Percentiles rank a stretch among this genome's conserved stretches.
Conservation (phyloP, 2,113 vertebrate species). For the Xenopus borealis region DNA sequence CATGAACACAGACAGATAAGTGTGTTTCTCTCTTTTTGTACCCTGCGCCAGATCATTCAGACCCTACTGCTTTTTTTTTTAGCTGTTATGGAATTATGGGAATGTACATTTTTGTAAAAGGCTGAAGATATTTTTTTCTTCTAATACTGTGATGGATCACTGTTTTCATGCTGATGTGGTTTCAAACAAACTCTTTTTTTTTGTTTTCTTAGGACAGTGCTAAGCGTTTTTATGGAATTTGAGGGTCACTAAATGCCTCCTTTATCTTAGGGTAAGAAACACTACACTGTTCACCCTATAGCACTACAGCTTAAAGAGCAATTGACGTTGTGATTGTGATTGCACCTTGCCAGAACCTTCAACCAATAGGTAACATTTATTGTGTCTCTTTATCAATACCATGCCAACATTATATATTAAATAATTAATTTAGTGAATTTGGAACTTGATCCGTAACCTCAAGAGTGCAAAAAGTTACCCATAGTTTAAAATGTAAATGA, state of each 20-base stretch:
- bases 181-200: neutral
- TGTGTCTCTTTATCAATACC: too few relatives aligned
- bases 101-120: slow-evolving; percentile 4
- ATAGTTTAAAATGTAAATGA: too few relatives aligned
- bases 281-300: neutral
- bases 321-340: neutral
- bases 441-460: too few relatives aligned
- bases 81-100: neutral
- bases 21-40: slow-evolving; percentile 8
- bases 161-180: slow-evolving; percentile 7
- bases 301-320: neutral
- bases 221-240: neutral
- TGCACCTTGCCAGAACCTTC: too few relatives aligned
- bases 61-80: slow-evolving; percentile 10
- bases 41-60: neutral
- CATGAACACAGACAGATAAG: slow-evolving; percentile 1
- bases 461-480: too few relatives aligned
- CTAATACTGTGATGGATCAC: slow-evolving; percentile 4
- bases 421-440: too few relatives aligned
- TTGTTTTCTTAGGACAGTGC: neutral
- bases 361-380: too few relatives aligned
- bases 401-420: too few relatives aligned
- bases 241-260: slow-evolving; percentile 16
- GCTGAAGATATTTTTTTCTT: neutral
- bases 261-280: neutral